These are phyloP conservation scores for Lamellibrachia luymesi DNA, from an alignment of 1,140 invertebrate species.

Conservation along the genomic window DNA sequence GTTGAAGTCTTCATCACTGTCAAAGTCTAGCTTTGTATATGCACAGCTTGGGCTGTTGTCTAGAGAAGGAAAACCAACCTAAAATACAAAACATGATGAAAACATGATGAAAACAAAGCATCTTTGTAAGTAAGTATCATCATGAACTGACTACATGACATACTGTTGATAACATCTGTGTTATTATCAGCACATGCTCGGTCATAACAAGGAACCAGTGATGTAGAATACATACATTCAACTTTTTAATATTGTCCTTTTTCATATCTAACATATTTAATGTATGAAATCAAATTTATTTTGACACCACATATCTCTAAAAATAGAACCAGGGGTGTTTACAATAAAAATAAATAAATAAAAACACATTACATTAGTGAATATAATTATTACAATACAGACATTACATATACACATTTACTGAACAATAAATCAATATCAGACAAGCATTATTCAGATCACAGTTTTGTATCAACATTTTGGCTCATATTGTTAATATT, in stretches of 20 bases:
- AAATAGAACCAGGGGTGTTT: no score
- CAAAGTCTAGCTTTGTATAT: slow-evolving; percentile 74
- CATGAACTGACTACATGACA: no score
- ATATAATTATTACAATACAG: no score
- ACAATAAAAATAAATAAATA: neutral
- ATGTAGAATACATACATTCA: neutral
- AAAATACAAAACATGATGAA: neutral
- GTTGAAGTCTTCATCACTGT: slow-evolving; percentile 85
- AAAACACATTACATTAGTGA: no score
- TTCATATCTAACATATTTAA: neutral
- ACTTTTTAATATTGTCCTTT: neutral
- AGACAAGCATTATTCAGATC: neutral
- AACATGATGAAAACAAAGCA: slow-evolving; percentile 11
- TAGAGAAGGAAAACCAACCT: slow-evolving; percentile 58
- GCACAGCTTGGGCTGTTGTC: slow-evolving; percentile 71
- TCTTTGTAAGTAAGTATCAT: neutral
- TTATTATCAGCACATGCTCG: neutral
- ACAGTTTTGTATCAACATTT: neutral
- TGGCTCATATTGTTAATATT: neutral
- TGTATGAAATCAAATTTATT: neutral
- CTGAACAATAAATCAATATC: neutral
- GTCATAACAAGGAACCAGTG: neutral
- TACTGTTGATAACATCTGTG: no score
- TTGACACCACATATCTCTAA: no score
- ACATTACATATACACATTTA: neutral